Conservation (phyloP, 2,888 invertebrate species). For the Dyspetes luteomarginatus region DNA sequence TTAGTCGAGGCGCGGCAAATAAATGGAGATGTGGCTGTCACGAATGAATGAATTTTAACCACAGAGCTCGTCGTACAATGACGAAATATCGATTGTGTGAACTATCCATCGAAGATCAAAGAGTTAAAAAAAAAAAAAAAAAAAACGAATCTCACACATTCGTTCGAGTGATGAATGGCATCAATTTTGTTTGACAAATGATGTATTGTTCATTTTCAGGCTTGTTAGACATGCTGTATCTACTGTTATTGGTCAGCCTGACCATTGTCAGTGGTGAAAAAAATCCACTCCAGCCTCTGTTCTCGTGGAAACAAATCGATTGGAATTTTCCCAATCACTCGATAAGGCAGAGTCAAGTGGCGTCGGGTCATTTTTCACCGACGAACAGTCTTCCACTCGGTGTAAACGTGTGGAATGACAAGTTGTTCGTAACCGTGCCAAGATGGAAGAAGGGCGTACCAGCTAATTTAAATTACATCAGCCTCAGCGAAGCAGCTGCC, state of each 20-base stretch:
- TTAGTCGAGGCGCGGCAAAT: constrained; percentile 39
- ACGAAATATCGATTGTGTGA: constrained; percentile 8
- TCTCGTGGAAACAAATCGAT: constrained; percentile 78
- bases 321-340: constrained; percentile 78
- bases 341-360: constrained; percentile 80
- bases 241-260: constrained; percentile 69
- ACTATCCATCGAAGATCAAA: constrained; percentile 16
- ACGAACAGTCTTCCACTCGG: constrained; percentile 90
- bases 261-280: constrained; percentile 69
- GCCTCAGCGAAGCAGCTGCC: constrained; percentile 76
- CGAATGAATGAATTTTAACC: constrained; percentile 50
- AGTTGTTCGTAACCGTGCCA: constrained; percentile 90
- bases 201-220: constrained; percentile 34
- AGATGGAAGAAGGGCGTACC: constrained; percentile 87
- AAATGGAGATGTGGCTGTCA: constrained; percentile 61
- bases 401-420: constrained; percentile 86
- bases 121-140: constrained; percentile 24
- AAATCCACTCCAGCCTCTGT: constrained; percentile 72
- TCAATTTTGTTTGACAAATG: constrained; percentile 15
- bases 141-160: constrained; percentile 21
- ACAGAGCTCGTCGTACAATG: constrained; percentile 41
- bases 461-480: constrained; percentile 86
- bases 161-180: not conserved
- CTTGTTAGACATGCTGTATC: constrained; percentile 70
- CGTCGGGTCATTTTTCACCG: constrained; percentile 86